Percentiles rank a stretch among this genome's conserved stretches.
Conservation (phyloP, 2,113 vertebrate species). For the Lampris incognitus region DNA sequence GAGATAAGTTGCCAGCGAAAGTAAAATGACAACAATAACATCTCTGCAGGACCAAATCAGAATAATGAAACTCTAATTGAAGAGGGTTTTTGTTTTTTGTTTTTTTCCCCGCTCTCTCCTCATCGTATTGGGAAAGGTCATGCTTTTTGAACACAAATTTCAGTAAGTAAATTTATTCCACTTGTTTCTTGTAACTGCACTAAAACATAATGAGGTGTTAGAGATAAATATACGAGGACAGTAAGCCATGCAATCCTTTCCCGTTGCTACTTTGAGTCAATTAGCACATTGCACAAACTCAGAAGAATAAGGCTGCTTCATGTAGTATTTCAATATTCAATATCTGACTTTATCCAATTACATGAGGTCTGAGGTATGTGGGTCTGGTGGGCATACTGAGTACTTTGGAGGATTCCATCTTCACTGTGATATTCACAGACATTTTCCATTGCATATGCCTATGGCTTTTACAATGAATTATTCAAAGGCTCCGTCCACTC, state of each 20-base stretch:
- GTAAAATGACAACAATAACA: conserved; percentile 75
- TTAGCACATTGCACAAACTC: conserved; percentile 66
- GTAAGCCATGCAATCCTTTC: conserved; percentile 59
- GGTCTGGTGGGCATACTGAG: conserved; percentile 62
- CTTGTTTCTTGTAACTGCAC: conserved; percentile 76
- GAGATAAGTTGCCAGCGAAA: conserved; percentile 73
- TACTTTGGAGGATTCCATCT: conserved; percentile 71
- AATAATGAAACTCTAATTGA: conserved; percentile 73
- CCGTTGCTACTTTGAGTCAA: conserved; percentile 70
- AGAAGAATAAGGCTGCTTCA: conserved; percentile 39
- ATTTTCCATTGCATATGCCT: conserved; percentile 75
- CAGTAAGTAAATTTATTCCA: conserved; percentile 74
- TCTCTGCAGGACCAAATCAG: conserved; percentile 76
- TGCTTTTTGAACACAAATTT: conserved; percentile 78
- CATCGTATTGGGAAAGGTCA: conserved; percentile 66
- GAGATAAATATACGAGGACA: conserved; percentile 75
- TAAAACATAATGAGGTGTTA: conserved; percentile 75
- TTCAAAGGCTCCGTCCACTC: conserved; percentile 78
- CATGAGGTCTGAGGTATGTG: conserved; percentile 71
- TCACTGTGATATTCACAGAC: conserved; percentile 74
- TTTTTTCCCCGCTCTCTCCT: conserved; percentile 33
- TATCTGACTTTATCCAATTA: conserved; percentile 75
- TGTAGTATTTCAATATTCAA: conserved; percentile 67
- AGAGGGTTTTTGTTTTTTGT: conserved; percentile 37
- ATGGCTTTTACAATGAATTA: conserved; percentile 83